Conservation (phyloP, 2,888 invertebrate species). For the Steinernema carpocapsae region DNA sequence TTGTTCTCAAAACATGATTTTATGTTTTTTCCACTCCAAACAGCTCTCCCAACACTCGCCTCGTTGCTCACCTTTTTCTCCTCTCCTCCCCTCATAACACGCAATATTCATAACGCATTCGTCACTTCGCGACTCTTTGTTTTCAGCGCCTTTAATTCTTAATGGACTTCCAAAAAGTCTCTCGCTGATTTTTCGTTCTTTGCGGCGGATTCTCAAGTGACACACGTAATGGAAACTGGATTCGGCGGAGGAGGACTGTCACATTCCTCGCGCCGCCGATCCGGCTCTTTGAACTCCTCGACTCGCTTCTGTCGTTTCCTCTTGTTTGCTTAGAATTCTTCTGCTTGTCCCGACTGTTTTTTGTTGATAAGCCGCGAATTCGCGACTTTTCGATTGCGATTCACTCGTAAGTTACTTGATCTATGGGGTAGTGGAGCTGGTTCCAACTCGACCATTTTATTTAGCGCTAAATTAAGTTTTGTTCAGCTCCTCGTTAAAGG, state of each 20-base stretch:
- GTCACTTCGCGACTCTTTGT: neutral
- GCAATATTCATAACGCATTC: too few species aligned
- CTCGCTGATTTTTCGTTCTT: neutral
- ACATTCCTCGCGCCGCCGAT: neutral
- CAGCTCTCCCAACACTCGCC: too few species aligned
- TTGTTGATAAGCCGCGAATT: neutral
- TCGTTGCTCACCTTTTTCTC: too few species aligned
- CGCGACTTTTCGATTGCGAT: too few species aligned
- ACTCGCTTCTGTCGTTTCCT: constrained; percentile 19
- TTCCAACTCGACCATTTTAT: too few species aligned
- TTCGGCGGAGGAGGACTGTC: constrained; percentile 7
- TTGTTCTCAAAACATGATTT: too few species aligned
- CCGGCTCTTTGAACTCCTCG: neutral
- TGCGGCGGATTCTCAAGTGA: neutral
- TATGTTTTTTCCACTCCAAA: too few species aligned
- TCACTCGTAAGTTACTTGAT: too few species aligned
- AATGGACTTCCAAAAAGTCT: constrained; percentile 31
- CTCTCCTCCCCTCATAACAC: too few species aligned
- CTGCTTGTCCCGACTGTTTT: constrained; percentile 4
- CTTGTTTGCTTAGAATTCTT: constrained; percentile 9
- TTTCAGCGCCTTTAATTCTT: neutral
- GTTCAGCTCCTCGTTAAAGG: too few species aligned
- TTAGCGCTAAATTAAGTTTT: too few species aligned
- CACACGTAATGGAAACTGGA: constrained; percentile 20
- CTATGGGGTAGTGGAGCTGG: too few species aligned